Conservation (phyloP, 2,888 invertebrate genomes). For the Leptopilina myrica region DNA sequence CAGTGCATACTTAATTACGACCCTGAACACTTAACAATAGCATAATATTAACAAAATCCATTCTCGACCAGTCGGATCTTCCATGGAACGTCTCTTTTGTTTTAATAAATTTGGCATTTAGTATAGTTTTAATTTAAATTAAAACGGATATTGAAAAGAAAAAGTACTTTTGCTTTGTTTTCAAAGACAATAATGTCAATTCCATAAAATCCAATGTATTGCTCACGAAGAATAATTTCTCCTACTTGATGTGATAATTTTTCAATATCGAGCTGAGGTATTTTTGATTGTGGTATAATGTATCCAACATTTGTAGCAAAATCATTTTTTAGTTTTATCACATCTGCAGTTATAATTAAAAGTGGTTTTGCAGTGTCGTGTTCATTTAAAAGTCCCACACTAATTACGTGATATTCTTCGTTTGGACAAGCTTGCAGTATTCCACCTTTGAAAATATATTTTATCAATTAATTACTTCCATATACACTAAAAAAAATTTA, state of each 20-base stretch:
- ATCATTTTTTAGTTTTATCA: constrained; percentile 50
- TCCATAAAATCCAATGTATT: constrained; percentile 58
- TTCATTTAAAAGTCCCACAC: constrained; percentile 58
- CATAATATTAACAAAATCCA: too few relatives aligned
- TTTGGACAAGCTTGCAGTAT: constrained; percentile 56
- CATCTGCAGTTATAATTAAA: constrained; percentile 56
- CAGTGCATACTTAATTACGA: too few relatives aligned
- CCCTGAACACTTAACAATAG: too few relatives aligned
- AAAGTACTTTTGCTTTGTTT: constrained; percentile 41
- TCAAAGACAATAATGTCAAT: constrained; percentile 56
- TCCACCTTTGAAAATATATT: constrained; percentile 44
- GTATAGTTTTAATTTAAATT: too few relatives aligned
- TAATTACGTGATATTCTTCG: constrained; percentile 51
- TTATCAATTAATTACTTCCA: not conserved
- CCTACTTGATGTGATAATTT: constrained; percentile 50
- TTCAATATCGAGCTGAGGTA: constrained; percentile 46
- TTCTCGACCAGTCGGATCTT: too few relatives aligned
- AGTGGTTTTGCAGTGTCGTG: constrained; percentile 58
- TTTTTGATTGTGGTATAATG: constrained; percentile 57
- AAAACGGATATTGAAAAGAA: not conserved
- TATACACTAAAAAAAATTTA: too few relatives aligned
- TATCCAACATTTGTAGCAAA: constrained; percentile 56
- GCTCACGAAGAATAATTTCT: constrained; percentile 48
- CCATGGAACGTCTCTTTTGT: too few relatives aligned
- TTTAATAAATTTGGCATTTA: too few relatives aligned